These are phyloP conservation scores for Stegodyphus dumicola DNA, from an alignment of 1,140 invertebrate genomes.

Conservation along the genomic window DNA sequence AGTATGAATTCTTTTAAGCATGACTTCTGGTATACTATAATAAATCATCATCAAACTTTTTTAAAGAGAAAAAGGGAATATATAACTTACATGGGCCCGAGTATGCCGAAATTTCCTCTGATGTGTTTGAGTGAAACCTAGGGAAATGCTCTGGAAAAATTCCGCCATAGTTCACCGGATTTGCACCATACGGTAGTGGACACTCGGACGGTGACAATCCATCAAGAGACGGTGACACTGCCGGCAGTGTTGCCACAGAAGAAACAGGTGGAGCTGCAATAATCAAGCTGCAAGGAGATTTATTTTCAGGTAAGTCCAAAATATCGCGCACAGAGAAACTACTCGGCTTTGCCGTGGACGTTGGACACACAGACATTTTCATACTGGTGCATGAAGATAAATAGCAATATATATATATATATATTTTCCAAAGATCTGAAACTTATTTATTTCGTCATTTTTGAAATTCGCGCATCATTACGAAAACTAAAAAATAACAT, in stretches of 20 bases:
- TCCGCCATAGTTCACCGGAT: neutral
- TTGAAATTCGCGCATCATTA: too few species aligned
- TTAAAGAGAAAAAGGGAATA: neutral
- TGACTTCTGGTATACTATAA: too few species aligned
- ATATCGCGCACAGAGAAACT: conserved; percentile 61
- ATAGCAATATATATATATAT: neutral
- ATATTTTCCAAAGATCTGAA: too few species aligned
- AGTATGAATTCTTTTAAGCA: too few species aligned
- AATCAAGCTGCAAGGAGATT: conserved; percentile 45
- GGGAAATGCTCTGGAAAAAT: conserved; percentile 26
- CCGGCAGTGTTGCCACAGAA: neutral
- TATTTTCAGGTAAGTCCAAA: conserved; percentile 44
- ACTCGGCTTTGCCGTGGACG: conserved; percentile 23
- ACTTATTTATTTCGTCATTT: too few species aligned
- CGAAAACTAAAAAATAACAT: too few species aligned
- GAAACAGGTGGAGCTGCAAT: conserved; percentile 1
- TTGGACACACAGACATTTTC: conserved; percentile 49
- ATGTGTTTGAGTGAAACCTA: conserved; percentile 3
- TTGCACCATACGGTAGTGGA: neutral
- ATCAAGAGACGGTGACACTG: neutral
- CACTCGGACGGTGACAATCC: neutral
- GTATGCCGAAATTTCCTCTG: conserved; percentile 14
- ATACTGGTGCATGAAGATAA: conserved; percentile 38
- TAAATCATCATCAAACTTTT: too few species aligned
- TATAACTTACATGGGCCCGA: neutral